Conservation (phyloP, 2,113 vertebrate species). For the Rhipidura dahli region DNA sequence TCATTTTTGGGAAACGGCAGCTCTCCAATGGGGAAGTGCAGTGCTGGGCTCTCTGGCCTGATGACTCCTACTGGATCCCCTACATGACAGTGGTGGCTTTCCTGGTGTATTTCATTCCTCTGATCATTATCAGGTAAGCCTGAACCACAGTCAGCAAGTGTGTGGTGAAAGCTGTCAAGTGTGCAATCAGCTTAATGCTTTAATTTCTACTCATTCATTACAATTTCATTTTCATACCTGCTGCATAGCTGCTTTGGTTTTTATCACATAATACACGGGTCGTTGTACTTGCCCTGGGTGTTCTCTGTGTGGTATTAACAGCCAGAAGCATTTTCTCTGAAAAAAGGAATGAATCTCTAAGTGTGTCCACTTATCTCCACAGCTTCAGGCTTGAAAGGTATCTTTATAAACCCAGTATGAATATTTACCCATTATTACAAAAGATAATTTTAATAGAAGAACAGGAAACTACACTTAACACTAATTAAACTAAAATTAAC, state of each 20-base stretch:
- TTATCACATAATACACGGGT: not conserved
- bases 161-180: not conserved
- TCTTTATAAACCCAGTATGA: not conserved
- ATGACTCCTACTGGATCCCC: slow-evolving; percentile 79
- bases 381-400: not conserved
- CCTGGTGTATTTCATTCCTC: slow-evolving; percentile 80
- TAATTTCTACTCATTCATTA: slow-evolving; percentile 7
- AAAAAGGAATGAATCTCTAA: not conserved
- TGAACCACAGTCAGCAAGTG: rapidly evolving
- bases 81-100: slow-evolving; percentile 80
- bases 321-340: not conserved
- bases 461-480: not conserved
- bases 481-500: slow-evolving; percentile 34
- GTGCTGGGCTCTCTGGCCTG: slow-evolving; percentile 81
- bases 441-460: not conserved
- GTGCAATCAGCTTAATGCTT: not conserved
- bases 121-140: slow-evolving; percentile 78
- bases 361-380: not conserved
- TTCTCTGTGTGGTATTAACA: not conserved
- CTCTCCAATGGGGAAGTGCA: slow-evolving; percentile 76
- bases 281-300: not conserved
- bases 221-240: not conserved
- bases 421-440: not conserved
- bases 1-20: slow-evolving; percentile 78
- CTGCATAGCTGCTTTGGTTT: not conserved